Evolutionary conservation across 2,113 vertebrate species (phyloP), one percentile per base, ranked within the genome.

Genomic region (Pitta sordida): DNA sequence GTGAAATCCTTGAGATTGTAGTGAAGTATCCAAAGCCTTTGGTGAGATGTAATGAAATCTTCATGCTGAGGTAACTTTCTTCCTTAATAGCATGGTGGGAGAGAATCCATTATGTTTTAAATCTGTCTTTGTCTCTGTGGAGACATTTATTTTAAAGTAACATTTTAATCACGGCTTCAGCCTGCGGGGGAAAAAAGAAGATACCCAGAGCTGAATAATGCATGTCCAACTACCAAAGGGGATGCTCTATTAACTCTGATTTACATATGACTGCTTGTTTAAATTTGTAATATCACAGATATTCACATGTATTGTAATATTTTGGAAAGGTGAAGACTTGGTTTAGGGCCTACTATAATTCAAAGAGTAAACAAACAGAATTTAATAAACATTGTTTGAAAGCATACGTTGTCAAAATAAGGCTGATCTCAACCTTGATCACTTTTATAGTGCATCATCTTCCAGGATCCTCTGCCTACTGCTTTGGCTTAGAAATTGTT

Each of bases 241-340:
- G 67, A 92, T 94, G 91, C 75, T 93, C 77, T 96, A 85, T 93
- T 96, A 95, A 92, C 84, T 96, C 91, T 91, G 81, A 95, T 96
- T 96, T 96, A 92, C 93, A 92, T 94, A 87, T 36, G 86, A 76
- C 86, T 83, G 58, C 79, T 92, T 93, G 86, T 93, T 96, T 91
- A 91, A 96, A 94, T 94, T 84, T 92, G 74, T 85, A 89, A 65
- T 65, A 88, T 73, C 58, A 73, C 81, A 41, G 59, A 41, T 41
- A 53, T 91, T 91, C 65, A 89, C 58, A 71, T 76, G 65, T 62
- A 62, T 39, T 29, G 36, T 39, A 62, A 41, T 41, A 53, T 95
- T 93, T 95, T 82, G 60, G 81, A 63, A 89, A 91, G 74, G 67
- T 73, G 65, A 93, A 89, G 84, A 83, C 63, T 74, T 73, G 41